Percentiles rank a stretch among this genome's conserved stretches.
Conservation (phyloP, 2,113 vertebrate genomes). For the Donacobius atricapilla region DNA sequence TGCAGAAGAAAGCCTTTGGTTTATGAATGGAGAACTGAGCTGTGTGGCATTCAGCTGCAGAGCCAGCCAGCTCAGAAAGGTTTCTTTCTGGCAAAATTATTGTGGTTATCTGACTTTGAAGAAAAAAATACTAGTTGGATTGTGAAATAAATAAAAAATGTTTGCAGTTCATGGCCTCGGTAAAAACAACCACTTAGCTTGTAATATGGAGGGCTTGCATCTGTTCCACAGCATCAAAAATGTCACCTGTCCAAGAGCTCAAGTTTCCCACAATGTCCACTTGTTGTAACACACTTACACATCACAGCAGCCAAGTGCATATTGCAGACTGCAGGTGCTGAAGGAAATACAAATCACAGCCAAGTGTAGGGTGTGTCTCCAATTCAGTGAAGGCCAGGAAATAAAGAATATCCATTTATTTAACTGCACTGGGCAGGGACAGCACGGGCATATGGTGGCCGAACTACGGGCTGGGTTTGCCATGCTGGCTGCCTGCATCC, state of each 20-base stretch:
- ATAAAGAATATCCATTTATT: not conserved
- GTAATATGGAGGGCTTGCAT: not conserved
- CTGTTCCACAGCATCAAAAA: not conserved
- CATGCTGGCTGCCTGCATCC: not conserved
- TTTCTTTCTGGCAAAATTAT: not conserved
- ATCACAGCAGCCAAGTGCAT: not conserved
- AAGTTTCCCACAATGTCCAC: not conserved
- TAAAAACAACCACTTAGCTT: not conserved
- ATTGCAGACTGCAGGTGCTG: not conserved
- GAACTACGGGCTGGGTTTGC: not conserved
- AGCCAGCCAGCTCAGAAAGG: not conserved
- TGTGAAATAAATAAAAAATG: not conserved
- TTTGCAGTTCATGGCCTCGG: not conserved
- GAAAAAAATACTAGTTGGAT: not conserved
- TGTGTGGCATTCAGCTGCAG: not conserved
- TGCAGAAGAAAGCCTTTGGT: not conserved
- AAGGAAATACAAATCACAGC: not conserved
- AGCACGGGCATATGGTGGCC: accelerated
- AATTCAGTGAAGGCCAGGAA: not conserved
- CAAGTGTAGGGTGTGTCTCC: not conserved
- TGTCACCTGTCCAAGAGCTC: not conserved
- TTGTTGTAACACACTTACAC: not conserved
- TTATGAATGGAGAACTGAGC: not conserved
- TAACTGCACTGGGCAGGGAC: not conserved
- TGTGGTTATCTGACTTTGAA: not conserved